Conservation (phyloP, 2,797 vertebrate species). For the Meriones psammophilus region DNA sequence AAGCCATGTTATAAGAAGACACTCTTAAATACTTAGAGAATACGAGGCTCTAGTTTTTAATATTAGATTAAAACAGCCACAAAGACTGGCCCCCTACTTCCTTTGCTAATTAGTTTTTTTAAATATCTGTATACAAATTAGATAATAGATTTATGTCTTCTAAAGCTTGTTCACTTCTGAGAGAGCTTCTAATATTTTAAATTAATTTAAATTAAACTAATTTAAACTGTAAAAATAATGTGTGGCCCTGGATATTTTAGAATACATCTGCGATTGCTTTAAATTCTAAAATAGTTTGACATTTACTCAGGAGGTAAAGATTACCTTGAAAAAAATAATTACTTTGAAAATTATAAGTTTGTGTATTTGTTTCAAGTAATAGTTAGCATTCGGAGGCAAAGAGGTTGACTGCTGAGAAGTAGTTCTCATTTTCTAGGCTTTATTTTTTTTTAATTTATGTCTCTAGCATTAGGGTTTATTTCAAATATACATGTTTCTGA, state of each 20-base stretch:
- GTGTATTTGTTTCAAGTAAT: slow-evolving; percentile 2
- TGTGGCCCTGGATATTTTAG: neutral
- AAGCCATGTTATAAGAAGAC: neutral
- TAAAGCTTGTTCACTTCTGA: slow-evolving; percentile 15
- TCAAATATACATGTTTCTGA: neutral
- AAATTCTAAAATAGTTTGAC: slow-evolving; percentile 54
- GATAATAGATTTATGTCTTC: neutral
- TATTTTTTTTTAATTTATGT: neutral
- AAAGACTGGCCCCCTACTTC: neutral
- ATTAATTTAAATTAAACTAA: slow-evolving; percentile 52
- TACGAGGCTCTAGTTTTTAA: neutral
- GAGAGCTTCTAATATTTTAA: neutral
- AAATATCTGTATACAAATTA: slow-evolving; percentile 44
- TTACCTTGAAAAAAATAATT: slow-evolving; percentile 50
- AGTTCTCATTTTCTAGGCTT: neutral
- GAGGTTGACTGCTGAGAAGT: slow-evolving; percentile 6
- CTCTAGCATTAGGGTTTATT: neutral
- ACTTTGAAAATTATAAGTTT: slow-evolving; percentile 23
- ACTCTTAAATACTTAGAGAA: slow-evolving; percentile 12
- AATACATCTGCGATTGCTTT: neutral
- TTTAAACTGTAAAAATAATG: slow-evolving; percentile 9
- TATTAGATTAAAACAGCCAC: slow-evolving; percentile 40
- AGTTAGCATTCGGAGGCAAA: neutral
- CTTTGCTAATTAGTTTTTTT: slow-evolving; percentile 58
- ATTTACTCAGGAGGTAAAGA: slow-evolving; percentile 29